Evolutionary conservation across 2,113 vertebrate genomes (phyloP).

Genomic region (Lycocorax pyrrhopterus): DNA sequence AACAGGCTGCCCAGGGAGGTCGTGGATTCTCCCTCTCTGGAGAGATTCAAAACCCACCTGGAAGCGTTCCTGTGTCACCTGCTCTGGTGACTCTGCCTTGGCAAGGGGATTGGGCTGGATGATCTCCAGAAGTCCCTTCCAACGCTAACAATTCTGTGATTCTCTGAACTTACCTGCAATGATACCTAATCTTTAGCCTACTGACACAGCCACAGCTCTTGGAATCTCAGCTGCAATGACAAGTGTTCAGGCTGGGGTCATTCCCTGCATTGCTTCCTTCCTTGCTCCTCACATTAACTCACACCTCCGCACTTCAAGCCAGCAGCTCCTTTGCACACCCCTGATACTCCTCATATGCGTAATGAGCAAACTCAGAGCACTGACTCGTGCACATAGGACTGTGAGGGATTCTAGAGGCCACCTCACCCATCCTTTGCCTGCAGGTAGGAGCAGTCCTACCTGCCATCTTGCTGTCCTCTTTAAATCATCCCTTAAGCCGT

Average conservation of each 20-base stretch:
- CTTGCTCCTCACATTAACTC: not conserved
- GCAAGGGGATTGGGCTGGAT: not conserved
- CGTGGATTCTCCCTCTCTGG: not conserved
- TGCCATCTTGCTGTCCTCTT: not conserved
- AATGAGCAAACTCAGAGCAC: not conserved
- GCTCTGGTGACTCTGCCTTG: not conserved
- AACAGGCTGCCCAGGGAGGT: not conserved
- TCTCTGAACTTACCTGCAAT: not conserved
- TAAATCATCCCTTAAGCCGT: not conserved
- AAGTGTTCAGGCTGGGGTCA: rapidly evolving
- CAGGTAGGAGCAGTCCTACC: not conserved
- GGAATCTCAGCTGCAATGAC: not conserved
- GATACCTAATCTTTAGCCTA: not conserved
- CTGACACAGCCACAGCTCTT: rapidly evolving
- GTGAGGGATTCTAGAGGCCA: not conserved
- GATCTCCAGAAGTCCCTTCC: not conserved
- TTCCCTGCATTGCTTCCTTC: not conserved
- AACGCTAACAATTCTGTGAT: too few species aligned
- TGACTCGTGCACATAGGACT: rapidly evolving
- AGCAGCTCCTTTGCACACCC: not conserved
- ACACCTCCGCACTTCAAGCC: not conserved
- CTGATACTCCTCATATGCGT: rapidly evolving
- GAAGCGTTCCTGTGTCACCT: not conserved
- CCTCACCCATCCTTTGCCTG: not conserved
- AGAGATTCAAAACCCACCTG: too few species aligned